Evolutionary conservation across 2,113 vertebrate species (phyloP).

Genomic region (Merops nubicus): DNA sequence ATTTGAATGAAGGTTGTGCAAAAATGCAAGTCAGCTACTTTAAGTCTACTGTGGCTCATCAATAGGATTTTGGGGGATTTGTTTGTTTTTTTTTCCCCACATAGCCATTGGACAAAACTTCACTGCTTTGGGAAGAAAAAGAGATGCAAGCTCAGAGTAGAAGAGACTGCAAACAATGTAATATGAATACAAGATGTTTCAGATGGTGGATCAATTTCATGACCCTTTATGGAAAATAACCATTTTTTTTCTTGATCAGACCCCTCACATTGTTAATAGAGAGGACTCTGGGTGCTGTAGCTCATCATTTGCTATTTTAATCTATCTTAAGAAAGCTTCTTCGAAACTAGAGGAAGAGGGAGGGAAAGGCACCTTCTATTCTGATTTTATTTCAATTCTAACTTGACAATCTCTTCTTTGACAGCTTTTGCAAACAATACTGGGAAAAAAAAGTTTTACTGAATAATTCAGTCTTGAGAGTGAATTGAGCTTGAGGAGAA

Average conservation of each 20-base stretch:
- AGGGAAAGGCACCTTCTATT: background rate
- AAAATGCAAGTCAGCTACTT: background rate
- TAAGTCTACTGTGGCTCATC: background rate
- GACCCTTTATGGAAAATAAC: background rate
- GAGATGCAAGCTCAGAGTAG: background rate
- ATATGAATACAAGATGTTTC: background rate
- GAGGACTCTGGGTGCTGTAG: background rate
- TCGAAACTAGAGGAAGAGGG: background rate
- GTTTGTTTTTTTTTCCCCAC: background rate
- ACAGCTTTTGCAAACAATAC: background rate
- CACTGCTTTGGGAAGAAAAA: background rate
- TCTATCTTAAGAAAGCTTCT: background rate
- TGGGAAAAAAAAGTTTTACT: background rate
- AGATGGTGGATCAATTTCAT: background rate
- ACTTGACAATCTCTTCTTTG: background rate
- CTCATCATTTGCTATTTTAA: background rate
- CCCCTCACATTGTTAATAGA: background rate
- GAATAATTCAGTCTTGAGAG: conserved; percentile 9
- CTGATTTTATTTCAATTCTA: conserved; percentile 2
- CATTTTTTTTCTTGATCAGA: background rate
- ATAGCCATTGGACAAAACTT: background rate
- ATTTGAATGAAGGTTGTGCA: background rate
- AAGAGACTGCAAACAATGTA: background rate
- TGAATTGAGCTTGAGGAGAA: background rate
- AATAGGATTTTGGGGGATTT: background rate